Evolutionary conservation across 2,888 invertebrate species (phyloP).

Genomic region (Papilio demoleus): DNA sequence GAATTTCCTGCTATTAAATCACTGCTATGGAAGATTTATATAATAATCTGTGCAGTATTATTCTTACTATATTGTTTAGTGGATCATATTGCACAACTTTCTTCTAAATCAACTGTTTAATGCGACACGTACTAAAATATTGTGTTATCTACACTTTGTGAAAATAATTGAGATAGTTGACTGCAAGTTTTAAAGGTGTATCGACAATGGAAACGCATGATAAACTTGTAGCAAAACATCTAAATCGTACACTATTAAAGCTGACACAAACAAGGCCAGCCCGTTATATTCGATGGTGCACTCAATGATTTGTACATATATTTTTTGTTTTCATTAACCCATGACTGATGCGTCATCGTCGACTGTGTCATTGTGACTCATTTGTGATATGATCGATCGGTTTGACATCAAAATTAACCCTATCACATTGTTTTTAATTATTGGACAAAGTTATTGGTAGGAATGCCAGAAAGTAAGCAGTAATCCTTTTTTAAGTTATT

Average conservation of each 20-base stretch:
- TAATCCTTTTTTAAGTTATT: too few species aligned
- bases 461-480: too few species aligned
- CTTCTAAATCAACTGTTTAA: too few species aligned
- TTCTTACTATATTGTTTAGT: too few species aligned
- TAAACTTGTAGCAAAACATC: not conserved
- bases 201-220: not conserved
- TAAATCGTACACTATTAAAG: not conserved
- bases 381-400: slow-evolving; percentile 19
- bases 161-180: too few species aligned
- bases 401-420: slow-evolving; percentile 30
- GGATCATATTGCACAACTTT: too few species aligned
- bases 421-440: too few species aligned
- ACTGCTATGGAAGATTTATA: slow-evolving; percentile 3
- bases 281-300: slow-evolving; percentile 22
- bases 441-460: too few species aligned
- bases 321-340: slow-evolving; percentile 39
- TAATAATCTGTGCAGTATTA: not conserved
- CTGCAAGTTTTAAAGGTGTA: not conserved
- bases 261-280: slow-evolving; percentile 5
- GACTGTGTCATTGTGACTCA: slow-evolving; percentile 30
- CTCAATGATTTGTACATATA: slow-evolving; percentile 15
- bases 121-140: too few species aligned
- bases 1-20: slow-evolving; percentile 8
- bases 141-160: too few species aligned
- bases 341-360: slow-evolving; percentile 36